Evolutionary conservation across 1,140 invertebrate species (phyloP), one percentile per base, ranked within the genome.

Genomic region (Drosophila tsacasi): DNA sequence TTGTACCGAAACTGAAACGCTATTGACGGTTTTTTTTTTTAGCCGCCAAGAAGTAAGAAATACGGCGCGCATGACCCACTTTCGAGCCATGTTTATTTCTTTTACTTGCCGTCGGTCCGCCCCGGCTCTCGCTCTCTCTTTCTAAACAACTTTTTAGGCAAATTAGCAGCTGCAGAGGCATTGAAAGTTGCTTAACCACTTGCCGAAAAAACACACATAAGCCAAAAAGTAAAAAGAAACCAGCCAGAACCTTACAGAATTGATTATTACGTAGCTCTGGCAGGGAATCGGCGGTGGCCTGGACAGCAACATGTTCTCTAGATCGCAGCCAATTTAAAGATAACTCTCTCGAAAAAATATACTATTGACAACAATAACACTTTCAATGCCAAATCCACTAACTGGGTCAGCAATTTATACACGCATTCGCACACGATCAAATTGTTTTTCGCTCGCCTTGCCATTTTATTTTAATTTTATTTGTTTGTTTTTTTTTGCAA

Each of bases 181-280:
- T 85, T 90, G 85, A 90, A 85, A 90, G 85, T 90, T 90, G 85
- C 83, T 72, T 66, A 90, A 82, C 85, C 81, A 91, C 85, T 90
- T 85, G 85, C 86, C 81, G 83, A 84, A 89, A 78, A 67, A 54
- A 46, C 19, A 75, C 6, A 30, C 25, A 47, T 21, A 13, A 46
- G 8, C 17, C 17, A 68, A 35, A 35, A 57, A 27, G 7, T 9
- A 50, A 42, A 78, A 39, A 21, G 54, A 39, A n/a, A 25, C 35
- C 17, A 39, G 49, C 59, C 57, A 81, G 63, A 76, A 76, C 67
- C 68, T 63, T 65, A 46, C 54, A 72, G 57, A 60, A 62, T 61
- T 76, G 71, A 68, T 50, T 78, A 61, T 78, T 78, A 82, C 74
- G 75, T 82, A 62, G 58, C 50, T 66, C 21, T 60, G 66, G 54